Percentiles rank a stretch among this genome's conserved stretches.
Evolutionary conservation across 2,888 invertebrate species (phyloP).

Genomic region (Trissolcus brochymenae): DNA sequence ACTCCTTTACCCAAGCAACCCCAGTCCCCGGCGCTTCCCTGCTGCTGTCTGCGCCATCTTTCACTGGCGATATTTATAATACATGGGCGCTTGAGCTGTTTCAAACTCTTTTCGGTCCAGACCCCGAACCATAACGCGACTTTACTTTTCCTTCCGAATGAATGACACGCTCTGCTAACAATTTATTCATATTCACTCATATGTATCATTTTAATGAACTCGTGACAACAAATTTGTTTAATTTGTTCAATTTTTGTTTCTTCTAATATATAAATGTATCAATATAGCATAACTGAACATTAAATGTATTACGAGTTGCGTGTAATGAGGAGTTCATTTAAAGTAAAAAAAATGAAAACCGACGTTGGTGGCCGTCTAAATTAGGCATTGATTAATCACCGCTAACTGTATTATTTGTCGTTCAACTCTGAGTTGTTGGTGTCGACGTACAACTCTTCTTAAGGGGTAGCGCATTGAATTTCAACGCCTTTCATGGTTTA

Average conservation of each 20-base stretch:
- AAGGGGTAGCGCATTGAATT: slow-evolving; percentile 63
- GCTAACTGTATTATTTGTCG: slow-evolving; percentile 74
- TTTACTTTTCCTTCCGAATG: slow-evolving; percentile 59
- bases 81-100: slow-evolving; percentile 75
- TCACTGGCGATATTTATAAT: slow-evolving; percentile 76
- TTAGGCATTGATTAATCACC: slow-evolving; percentile 72
- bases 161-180: slow-evolving; percentile 63
- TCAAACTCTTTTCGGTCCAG: slow-evolving; percentile 74
- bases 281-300: no score
- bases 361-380: slow-evolving; percentile 68
- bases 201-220: not conserved
- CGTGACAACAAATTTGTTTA: not conserved
- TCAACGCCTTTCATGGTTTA: slow-evolving; percentile 67
- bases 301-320: no score
- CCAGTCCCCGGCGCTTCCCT: slow-evolving; percentile 70
- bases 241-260: no score
- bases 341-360: slow-evolving; percentile 31
- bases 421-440: slow-evolving; percentile 62
- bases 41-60: slow-evolving; percentile 77
- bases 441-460: slow-evolving; percentile 60
- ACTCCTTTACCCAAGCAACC: slow-evolving; percentile 75
- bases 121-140: slow-evolving; percentile 56
- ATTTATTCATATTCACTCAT: slow-evolving; percentile 69
- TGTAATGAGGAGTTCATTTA: no score
- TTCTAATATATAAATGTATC: no score